Evolutionary conservation across 2,888 invertebrate species (phyloP), one percentile per base, ranked within the genome.

Genomic region (Cepaea hortensis): DNA sequence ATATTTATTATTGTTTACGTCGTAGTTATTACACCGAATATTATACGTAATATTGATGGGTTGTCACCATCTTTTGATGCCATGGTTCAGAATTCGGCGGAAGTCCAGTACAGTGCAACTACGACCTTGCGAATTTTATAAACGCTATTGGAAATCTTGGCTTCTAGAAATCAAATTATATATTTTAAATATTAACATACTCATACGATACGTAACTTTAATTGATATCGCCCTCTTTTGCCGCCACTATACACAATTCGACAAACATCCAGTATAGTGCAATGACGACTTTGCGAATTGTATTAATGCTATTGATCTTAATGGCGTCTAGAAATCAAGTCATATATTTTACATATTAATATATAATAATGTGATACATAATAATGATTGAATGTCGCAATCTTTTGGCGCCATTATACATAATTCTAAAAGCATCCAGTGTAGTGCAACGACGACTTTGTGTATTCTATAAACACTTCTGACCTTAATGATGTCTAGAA

Each of bases 1-100:
- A 85, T 90, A 11, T 89, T 90, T 76, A 75, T 87, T 73, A 83
- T 88, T n/a, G 87, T 90, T 20, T 90, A 90, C 79, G 62, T 88
- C n/a, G 80, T 87, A 50, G 89, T 90, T 35, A 89, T 90, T 35
- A 88, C 87, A 5, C 89, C 89, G 1, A 90, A 90, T 73, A 90
- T 90, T 46, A 90, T 90, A 73, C 55, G 72, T 3, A 84, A 79
- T n/a, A 81, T 88, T 55, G 65, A 84, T 3, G 87, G 87, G 0
- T 62, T 88, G 5, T 72, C 86, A 2, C 61, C 70, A 35, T 68
- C 82, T 9, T 61, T 72, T 20, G 81, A 81, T n/a, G 50, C 6
- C 0, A 50, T 55, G 18, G 70, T 50, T 6, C 73, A 55, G 23
- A 79, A 62, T 18, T n/a, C 82, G 23, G 48, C 82, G 0, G 85